Evolutionary conservation across 2,797 vertebrate genomes (phyloP).

Genomic region (Diplodus puntazzo): DNA sequence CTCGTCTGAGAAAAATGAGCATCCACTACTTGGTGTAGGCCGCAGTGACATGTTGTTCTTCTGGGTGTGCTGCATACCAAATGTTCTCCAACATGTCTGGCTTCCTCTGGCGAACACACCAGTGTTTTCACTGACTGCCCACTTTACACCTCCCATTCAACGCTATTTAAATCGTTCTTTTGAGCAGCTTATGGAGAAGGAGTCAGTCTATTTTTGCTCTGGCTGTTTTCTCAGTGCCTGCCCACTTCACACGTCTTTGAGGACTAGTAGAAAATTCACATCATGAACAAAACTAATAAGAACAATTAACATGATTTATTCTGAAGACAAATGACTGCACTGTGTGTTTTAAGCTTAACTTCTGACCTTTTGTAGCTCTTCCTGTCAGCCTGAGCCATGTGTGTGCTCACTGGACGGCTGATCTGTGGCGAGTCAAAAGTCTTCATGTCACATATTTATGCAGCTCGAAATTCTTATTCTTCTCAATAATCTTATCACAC

Average conservation of each 20-base stretch:
- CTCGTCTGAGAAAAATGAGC: slow-evolving; percentile 50
- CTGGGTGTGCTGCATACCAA: slow-evolving; percentile 63
- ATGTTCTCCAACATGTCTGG: slow-evolving; percentile 76
- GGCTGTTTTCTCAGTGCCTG: slow-evolving; percentile 32
- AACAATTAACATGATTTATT: not conserved
- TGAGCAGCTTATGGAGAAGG: slow-evolving; percentile 62
- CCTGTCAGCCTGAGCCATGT: not conserved
- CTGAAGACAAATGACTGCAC: not conserved
- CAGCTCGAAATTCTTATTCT: not conserved
- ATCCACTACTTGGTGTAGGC: slow-evolving; percentile 52
- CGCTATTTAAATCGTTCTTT: slow-evolving; percentile 66
- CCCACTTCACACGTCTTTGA: slow-evolving; percentile 57
- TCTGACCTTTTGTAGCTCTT: not conserved
- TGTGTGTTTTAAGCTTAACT: not conserved
- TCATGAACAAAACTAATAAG: not conserved
- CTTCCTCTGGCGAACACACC: slow-evolving; percentile 68
- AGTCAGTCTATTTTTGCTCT: slow-evolving; percentile 54
- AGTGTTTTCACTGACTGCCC: slow-evolving; percentile 68
- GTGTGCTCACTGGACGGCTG: not conserved
- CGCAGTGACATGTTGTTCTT: slow-evolving; percentile 40
- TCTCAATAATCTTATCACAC: slow-evolving; percentile 7
- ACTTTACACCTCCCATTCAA: slow-evolving; percentile 79
- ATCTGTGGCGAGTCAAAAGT: slow-evolving; percentile 17
- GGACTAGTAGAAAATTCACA: slow-evolving; percentile 31
- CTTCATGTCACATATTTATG: not conserved